Evolutionary conservation across 2,113 vertebrate genomes (phyloP).

Genomic region (Bagarius yarrelli): DNA sequence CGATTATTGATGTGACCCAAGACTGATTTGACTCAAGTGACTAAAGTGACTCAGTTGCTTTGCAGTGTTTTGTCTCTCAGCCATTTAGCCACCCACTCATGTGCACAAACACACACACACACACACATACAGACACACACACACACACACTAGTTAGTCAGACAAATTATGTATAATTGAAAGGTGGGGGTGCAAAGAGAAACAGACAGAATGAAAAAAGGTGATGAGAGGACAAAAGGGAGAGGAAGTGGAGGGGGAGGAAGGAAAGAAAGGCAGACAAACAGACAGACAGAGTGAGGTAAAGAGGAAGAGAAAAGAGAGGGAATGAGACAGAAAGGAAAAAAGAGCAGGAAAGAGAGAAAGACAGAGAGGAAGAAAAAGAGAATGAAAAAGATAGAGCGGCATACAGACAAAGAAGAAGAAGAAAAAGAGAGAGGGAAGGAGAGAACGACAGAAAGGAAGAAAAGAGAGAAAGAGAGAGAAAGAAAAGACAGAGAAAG

Average conservation of each 20-base stretch:
- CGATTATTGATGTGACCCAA: background rate
- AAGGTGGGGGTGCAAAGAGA: slow-evolving; percentile 49
- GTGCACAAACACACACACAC: background rate
- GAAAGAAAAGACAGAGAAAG: too few relatives aligned
- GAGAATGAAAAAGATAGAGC: too few relatives aligned
- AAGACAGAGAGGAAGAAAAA: background rate
- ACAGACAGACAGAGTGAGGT: slow-evolving; percentile 17
- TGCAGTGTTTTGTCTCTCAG: background rate
- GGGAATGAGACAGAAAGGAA: slow-evolving; percentile 12
- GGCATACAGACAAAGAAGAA: too few relatives aligned
- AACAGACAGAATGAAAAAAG: slow-evolving; percentile 20
- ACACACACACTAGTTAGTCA: slow-evolving; percentile 45
- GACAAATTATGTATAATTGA: slow-evolving; percentile 45
- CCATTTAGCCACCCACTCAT: background rate
- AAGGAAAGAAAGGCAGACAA: slow-evolving; percentile 19
- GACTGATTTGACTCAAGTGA: slow-evolving; percentile 17
- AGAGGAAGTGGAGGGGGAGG: background rate
- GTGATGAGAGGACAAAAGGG: slow-evolving; percentile 29
- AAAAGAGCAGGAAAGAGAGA: slow-evolving; percentile 41
- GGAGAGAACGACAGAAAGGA: too few relatives aligned
- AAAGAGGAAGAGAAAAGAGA: slow-evolving; percentile 27
- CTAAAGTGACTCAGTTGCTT: slow-evolving; percentile 24
- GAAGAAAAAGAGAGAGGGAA: too few relatives aligned
- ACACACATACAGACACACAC: slow-evolving; percentile 8
- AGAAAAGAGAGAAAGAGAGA: too few relatives aligned